Conservation (phyloP, 2,797 vertebrate species). For the Carcharodon carcharias region DNA sequence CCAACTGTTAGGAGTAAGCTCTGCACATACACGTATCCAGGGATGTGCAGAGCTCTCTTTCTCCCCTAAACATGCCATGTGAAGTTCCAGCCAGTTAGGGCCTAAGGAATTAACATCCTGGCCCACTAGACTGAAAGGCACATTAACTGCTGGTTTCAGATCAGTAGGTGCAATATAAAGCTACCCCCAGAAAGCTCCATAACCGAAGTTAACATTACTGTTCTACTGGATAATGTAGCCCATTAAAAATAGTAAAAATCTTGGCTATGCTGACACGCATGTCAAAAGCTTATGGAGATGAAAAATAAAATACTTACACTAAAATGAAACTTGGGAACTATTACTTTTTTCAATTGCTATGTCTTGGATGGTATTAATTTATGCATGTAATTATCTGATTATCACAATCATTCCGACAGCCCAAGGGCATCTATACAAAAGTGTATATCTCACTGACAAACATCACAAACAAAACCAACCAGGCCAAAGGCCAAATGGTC, state of each 20-base stretch:
- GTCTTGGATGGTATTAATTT: not conserved
- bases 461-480: not conserved
- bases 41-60: not conserved
- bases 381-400: not conserved
- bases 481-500: not conserved
- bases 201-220: not conserved
- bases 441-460: not conserved
- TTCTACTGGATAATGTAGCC: not conserved
- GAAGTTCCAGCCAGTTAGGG: not conserved
- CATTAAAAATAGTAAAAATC: not conserved
- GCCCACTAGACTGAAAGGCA: not conserved
- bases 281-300: not conserved
- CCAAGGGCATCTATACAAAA: not conserved
- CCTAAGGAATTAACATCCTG: not conserved
- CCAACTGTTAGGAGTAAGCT: too few species aligned
- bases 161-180: not conserved
- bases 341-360: not conserved
- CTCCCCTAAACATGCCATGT: not conserved
- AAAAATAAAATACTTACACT: not conserved
- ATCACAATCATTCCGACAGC: not conserved
- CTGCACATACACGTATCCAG: not conserved
- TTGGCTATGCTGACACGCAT: not conserved
- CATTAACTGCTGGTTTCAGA: not conserved
- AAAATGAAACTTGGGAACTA: not conserved
- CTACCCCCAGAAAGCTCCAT: not conserved